phyloP scores from a whole-genome alignment of 2,797 vertebrate species.

The Enoplosus armatus region DNA sequence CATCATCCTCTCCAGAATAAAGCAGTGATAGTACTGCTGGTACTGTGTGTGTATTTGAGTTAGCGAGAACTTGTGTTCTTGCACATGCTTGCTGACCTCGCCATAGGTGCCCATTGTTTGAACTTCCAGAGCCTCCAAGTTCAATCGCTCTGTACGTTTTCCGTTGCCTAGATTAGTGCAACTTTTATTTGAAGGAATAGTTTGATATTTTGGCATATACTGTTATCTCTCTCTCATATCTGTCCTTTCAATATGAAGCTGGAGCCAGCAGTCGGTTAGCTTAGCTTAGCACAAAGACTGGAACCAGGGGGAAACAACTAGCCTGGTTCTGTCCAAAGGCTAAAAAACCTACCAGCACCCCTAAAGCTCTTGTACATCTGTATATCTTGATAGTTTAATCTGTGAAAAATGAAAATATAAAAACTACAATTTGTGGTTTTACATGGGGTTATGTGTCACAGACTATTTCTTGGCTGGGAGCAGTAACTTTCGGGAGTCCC shows the following conservation, averaged over 20 bases:
- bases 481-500: no score
- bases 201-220: not conserved
- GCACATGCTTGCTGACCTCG: conserved; percentile 45
- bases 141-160: not conserved
- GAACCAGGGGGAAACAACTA: not conserved
- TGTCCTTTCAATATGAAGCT: no score
- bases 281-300: conserved; percentile 7
- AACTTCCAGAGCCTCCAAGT: not conserved
- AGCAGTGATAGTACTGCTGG: conserved; percentile 57
- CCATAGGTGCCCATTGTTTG: conserved; percentile 30
- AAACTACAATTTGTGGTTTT: not conserved
- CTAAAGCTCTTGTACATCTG: not conserved
- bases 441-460: not conserved
- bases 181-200: not conserved
- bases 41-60: conserved; percentile 29
- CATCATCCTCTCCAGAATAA: conserved; percentile 73
- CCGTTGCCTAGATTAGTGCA: not conserved
- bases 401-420: not conserved
- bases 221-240: no score
- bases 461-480: no score
- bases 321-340: no score
- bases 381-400: not conserved
- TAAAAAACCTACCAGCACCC: no score
- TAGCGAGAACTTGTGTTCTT: conserved; percentile 40
- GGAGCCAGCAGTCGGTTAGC: not conserved